These are phyloP conservation scores for Malacoctenus gilli DNA, from an alignment of 2,797 vertebrate species.

Conservation along the genomic window DNA sequence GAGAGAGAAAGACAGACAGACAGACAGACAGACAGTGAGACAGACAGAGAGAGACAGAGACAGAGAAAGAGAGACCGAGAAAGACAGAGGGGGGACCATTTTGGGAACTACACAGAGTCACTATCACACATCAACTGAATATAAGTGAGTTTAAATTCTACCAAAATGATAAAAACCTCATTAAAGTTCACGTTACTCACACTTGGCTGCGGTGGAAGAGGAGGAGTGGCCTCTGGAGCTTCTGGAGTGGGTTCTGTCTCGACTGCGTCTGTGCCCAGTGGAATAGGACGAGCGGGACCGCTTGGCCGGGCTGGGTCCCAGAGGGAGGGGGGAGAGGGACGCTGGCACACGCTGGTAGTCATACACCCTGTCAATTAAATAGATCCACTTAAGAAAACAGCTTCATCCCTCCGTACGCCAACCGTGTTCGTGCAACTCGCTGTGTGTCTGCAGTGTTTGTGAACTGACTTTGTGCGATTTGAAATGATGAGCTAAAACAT, in stretches of 20 bases:
- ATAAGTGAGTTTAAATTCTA: not conserved
- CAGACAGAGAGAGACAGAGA: too few species aligned
- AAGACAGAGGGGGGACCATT: not conserved
- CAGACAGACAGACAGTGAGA: too few species aligned
- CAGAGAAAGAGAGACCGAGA: too few species aligned
- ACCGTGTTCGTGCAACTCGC: not conserved
- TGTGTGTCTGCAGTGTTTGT: slow-evolving; percentile 6
- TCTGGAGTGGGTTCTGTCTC: slow-evolving; percentile 80
- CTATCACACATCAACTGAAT: too few species aligned
- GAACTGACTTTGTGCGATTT: too few species aligned
- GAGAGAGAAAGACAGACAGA: too few species aligned
- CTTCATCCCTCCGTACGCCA: not conserved
- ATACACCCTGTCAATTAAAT: slow-evolving; percentile 70
- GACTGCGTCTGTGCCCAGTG: slow-evolving; percentile 77
- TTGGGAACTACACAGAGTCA: not conserved
- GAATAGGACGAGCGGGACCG: slow-evolving; percentile 77
- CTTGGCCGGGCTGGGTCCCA: slow-evolving; percentile 78
- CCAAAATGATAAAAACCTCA: not conserved
- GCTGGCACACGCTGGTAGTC: slow-evolving; percentile 84
- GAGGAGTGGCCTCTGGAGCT: slow-evolving; percentile 79
- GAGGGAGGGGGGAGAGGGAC: slow-evolving; percentile 72
- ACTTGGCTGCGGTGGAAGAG: slow-evolving; percentile 75
- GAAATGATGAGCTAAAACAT: too few species aligned
- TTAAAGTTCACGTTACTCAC: slow-evolving; percentile 61
- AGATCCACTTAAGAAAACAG: slow-evolving; percentile 20